Conservation (phyloP, 2,113 vertebrate genomes). For the Nestor notabilis region DNA sequence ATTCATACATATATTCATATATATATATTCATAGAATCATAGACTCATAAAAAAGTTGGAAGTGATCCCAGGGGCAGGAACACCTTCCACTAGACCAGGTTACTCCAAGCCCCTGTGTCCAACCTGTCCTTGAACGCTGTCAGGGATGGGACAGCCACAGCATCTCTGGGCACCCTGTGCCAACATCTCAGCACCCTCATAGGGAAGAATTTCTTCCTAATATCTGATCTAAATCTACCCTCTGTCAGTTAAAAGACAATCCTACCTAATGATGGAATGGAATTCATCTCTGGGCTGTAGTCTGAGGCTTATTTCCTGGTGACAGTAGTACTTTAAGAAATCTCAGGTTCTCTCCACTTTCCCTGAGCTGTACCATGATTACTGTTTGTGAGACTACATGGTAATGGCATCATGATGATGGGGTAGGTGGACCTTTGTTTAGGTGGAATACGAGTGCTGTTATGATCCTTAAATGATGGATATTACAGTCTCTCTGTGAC, state of each 20-base stretch:
- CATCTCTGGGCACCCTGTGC: background rate
- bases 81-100: background rate
- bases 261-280: background rate
- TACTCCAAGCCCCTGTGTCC: background rate
- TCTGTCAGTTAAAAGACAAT: background rate
- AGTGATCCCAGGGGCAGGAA: background rate
- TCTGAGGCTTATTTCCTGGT: background rate
- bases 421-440: background rate
- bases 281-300: background rate
- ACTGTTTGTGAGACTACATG: background rate
- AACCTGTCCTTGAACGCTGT: background rate
- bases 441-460: background rate
- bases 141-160: background rate
- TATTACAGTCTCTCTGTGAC: accelerated
- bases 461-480: background rate
- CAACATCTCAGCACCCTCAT: background rate
- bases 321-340: background rate
- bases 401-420: background rate
- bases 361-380: too few relatives aligned
- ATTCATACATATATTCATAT: background rate
- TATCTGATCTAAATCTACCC: background rate
- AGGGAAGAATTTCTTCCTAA: background rate
- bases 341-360: accelerated
- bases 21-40: background rate
- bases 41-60: background rate